Percentiles rank a stretch among this genome's conserved stretches.
Conservation (phyloP, 2,888 invertebrate genomes). For the Synergus gifuensis region DNA sequence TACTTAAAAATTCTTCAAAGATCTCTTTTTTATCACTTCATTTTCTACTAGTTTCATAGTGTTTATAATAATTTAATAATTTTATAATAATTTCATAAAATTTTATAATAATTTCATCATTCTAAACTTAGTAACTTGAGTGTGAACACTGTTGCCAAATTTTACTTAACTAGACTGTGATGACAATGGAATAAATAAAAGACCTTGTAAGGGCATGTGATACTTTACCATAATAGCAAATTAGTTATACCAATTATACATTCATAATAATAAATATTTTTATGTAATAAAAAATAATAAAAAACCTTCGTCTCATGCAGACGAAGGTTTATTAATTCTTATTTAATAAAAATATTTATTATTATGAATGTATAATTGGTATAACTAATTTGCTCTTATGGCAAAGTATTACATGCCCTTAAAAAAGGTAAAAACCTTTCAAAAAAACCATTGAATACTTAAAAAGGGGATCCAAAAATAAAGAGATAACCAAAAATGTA, state of each 20-base stretch:
- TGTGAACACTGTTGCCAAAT: not conserved
- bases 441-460: not conserved
- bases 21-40: not conserved
- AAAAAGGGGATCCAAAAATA: slow-evolving; percentile 23
- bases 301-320: no score
- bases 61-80: not conserved
- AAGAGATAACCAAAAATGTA: not conserved
- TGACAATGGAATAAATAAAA: not conserved
- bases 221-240: no score
- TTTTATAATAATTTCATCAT: not conserved
- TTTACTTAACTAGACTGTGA: slow-evolving; percentile 2
- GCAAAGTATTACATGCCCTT: no score
- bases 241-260: no score
- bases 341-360: no score
- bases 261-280: no score
- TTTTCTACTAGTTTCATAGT: not conserved
- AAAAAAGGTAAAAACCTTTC: not conserved
- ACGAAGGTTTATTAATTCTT: no score
- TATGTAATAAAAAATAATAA: no score
- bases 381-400: no score
- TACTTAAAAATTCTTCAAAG: not conserved
- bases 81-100: not conserved
- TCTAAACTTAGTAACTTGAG: not conserved
- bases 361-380: no score
- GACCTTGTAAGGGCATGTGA: no score